Evolutionary conservation across 37 sponge, comb jelly and placozoan species (phyloP).

Genomic region (Theonella swinhoei): DNA sequence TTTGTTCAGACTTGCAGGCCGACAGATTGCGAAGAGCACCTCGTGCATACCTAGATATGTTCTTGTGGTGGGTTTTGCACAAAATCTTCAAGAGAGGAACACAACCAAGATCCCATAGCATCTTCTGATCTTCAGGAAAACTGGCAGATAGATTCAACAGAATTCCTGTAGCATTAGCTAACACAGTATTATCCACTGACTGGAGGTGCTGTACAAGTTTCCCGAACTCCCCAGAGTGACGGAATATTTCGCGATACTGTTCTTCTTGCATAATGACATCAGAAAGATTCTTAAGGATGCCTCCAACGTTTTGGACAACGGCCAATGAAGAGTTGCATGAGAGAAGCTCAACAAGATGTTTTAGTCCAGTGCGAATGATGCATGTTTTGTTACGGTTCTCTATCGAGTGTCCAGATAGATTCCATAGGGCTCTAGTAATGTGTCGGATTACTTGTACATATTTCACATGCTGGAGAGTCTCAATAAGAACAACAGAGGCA

Average conservation of each 20-base stretch:
- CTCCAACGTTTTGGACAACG: slow-evolving; percentile 87
- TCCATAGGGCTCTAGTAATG: slow-evolving; percentile 93
- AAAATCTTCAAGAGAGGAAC: slow-evolving; percentile 70
- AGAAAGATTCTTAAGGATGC: slow-evolving; percentile 88
- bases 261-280: slow-evolving; percentile 71
- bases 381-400: slow-evolving; percentile 67
- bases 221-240: slow-evolving; percentile 68
- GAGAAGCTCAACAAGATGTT: slow-evolving; percentile 66
- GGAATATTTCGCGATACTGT: slow-evolving; percentile 61
- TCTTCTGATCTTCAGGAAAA: slow-evolving; percentile 78
- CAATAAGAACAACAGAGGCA: slow-evolving; percentile 56
- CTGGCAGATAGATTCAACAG: slow-evolving; percentile 90
- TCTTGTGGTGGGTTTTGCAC: slow-evolving; percentile 58
- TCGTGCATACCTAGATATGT: slow-evolving; percentile 63
- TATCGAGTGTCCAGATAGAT: slow-evolving; percentile 87
- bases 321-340: slow-evolving; percentile 68
- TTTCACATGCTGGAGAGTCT: slow-evolving; percentile 28
- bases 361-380: slow-evolving; percentile 41
- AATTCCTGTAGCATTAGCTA: slow-evolving; percentile 84
- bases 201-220: slow-evolving; percentile 72
- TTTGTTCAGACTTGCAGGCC: slow-evolving; percentile 29
- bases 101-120: slow-evolving; percentile 84
- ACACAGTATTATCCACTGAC: slow-evolving; percentile 63
- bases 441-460: slow-evolving; percentile 74
- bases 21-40: slow-evolving; percentile 80